Evolutionary conservation across 1,140 invertebrate species (phyloP), one percentile per base, ranked within the genome.

Genomic region (Gonioctena quinquepunctata): DNA sequence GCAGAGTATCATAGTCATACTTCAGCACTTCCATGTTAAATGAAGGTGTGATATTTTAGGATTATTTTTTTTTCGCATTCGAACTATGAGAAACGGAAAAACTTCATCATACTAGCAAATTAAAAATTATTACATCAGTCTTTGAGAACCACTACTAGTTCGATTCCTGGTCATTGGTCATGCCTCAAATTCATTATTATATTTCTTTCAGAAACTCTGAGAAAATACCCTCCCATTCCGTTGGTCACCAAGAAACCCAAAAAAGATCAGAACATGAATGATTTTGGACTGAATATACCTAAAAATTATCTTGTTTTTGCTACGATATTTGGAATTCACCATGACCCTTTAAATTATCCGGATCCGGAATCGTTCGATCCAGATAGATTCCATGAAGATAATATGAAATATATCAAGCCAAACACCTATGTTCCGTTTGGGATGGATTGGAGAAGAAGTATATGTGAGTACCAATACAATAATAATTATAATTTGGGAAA

Each of bases 241-340:
- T 59, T 68, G 13, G 52, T 75, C 6, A 64, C 61, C 23, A 69
- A 66, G 42, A 18, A 22, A 27, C 61, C 56, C 26, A 48, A 52
- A 48, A 63, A 8, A 19, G 56, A 66, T 16, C 59, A 68, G 16
- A 23, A 48, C n/a, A 42, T 50, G 4, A 27, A 33, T 8, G 25
- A 50, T 50, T 56, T 66, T 18, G 60, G 33, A 5, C 25, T 33
- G 27, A 33, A 68, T 23, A 33, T 60, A 8, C 23, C 19, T 54
- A 81, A 79, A 66, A 83, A 82, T 33, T 81, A 78, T 16, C 70
- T 72, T 56, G 65, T 87, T 18, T 76, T 82, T 28, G 80, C 87
- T 26, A 85, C 86, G 18, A 69, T 83, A 3, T 86, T 85, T 68
- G 85, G 84, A 27, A 83, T 91, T 18, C 90, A 92, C 71, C 79